phyloP scores from a whole-genome alignment of 2,113 vertebrate genomes.

The Tor tambroides region DNA sequence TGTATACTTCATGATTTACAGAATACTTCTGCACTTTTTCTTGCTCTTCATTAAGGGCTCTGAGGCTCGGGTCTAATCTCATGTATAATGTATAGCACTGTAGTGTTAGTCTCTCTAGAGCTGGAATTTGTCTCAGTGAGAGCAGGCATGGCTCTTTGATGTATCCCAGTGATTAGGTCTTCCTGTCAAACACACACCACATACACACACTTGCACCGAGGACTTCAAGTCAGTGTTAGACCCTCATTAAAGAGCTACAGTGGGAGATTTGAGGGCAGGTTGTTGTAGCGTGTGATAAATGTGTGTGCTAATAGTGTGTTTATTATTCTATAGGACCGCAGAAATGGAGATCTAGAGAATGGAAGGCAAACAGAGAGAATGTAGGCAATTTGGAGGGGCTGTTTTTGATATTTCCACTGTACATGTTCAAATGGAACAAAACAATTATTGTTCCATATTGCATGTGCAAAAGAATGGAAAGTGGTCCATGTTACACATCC shows the following conservation, averaged over 20 bases:
- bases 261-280: slow-evolving; percentile 37
- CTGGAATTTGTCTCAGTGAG: slow-evolving; percentile 65
- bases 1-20: slow-evolving; percentile 7
- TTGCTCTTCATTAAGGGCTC: slow-evolving; percentile 43
- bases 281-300: slow-evolving; percentile 20
- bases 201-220: slow-evolving; percentile 2
- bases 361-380: background rate
- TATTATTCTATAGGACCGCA: background rate
- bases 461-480: background rate
- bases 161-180: slow-evolving; percentile 74
- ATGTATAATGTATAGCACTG: slow-evolving; percentile 76
- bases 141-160: slow-evolving; percentile 72
- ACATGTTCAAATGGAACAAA: background rate
- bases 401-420: background rate
- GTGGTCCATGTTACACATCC: background rate
- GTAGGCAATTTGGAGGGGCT: background rate
- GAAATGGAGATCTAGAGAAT: background rate
- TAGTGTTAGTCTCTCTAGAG: slow-evolving; percentile 68
- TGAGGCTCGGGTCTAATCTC: slow-evolving; percentile 65
- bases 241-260: slow-evolving; percentile 46
- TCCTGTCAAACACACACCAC: slow-evolving; percentile 59
- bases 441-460: background rate
- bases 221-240: slow-evolving; percentile 34
- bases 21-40: slow-evolving; percentile 26
- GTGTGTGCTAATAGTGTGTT: slow-evolving; percentile 9